Evolutionary conservation across 2,797 vertebrate genomes (phyloP), one percentile per base, ranked within the genome.

Genomic region (Astyanax mexicanus): DNA sequence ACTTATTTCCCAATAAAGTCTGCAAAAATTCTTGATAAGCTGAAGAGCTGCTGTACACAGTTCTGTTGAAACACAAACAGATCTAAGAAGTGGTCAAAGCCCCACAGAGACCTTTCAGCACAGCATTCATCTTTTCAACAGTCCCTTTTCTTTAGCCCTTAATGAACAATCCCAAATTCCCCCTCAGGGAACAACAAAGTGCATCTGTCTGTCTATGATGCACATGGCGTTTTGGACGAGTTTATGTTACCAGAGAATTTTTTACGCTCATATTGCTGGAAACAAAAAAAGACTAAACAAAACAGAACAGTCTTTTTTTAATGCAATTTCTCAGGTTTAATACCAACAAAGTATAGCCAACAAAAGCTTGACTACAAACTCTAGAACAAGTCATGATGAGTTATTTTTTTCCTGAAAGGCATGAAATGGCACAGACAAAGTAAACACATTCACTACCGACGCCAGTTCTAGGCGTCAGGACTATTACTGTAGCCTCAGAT

Each of bases 401-500:
- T 75, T 37, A 21, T 49, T 61, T 71, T 35, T 58, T 60, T 23
- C 40, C 37, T 55, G 19, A 42, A 61, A 61, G 62, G 64, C 78
- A 64, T 74, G 58, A 75, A 71, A 73, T 74, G 57, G 74, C 64
- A 71, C 65, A 67, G 45, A 67, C 47, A 60, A 73, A 49, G 54
- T 67, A 60, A 78, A 74, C 74, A 77, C 61, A 27, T 58, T 78
- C 54, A 69, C 69, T 70, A 79, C 60, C 55, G 32, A 73, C 44
- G 69, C 64, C 57, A 42, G 52, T 67, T 57, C 73, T 42, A 61
- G 55, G 61, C 19, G 51, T 29, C 52, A 52, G 69, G 45, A 42
- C 47, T 81, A 66, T 76, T 74, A 72, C 49, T 60, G 19, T 27
- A 69, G 54, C 4, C 19, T 69, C 66, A 70, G 42, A 94, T 99